These are phyloP conservation scores for Poecilia velifera DNA, from an alignment of 2,797 vertebrate species.

Conservation along the genomic window DNA sequence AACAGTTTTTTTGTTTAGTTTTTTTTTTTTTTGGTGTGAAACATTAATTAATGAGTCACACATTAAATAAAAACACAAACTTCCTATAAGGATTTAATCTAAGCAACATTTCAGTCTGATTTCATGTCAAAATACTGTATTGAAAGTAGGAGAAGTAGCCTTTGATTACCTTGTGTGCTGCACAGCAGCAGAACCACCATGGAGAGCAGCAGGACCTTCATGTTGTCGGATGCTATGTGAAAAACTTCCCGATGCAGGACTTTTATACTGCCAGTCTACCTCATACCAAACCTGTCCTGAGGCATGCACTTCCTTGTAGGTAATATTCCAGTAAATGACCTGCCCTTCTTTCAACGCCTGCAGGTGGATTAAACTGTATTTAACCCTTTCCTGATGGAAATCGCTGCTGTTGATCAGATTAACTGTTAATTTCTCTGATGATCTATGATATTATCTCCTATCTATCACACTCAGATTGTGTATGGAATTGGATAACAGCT, in stretches of 20 bases:
- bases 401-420: not conserved
- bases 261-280: conserved; percentile 43
- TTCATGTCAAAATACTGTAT: not conserved
- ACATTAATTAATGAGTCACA: not conserved
- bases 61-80: not conserved
- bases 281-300: conserved; percentile 13
- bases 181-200: conserved; percentile 66
- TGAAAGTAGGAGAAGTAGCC: not conserved
- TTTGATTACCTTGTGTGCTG: conserved; percentile 64
- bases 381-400: not conserved
- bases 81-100: not conserved
- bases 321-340: conserved; percentile 9
- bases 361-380: not conserved
- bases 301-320: conserved; percentile 28
- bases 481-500: not conserved
- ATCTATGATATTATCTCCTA: not conserved
- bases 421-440: not conserved
- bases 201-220: conserved; percentile 67
- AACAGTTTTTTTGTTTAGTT: not conserved
- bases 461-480: not conserved
- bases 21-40: not conserved
- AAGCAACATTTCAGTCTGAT: not conserved
- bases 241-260: not conserved
- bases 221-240: conserved; percentile 53
- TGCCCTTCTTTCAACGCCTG: not conserved